These are phyloP conservation scores for Boloria selene DNA, from an alignment of 2,888 invertebrate species.

Conservation along the genomic window DNA sequence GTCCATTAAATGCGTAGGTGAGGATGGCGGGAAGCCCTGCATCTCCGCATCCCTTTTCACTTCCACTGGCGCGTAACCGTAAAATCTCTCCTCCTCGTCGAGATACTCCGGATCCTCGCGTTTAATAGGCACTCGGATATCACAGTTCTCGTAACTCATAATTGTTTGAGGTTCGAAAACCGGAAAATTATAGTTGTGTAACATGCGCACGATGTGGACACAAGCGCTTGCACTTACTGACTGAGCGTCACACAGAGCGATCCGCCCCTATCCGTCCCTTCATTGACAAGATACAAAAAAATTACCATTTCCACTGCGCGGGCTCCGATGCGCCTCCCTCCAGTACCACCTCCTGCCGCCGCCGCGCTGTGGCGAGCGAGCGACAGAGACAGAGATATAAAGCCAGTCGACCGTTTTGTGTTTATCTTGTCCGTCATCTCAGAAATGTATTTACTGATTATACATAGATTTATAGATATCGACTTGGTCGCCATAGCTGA, in stretches of 20 bases:
- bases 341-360: conserved; percentile 60
- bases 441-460: conserved; percentile 61
- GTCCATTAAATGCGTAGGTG: conserved; percentile 74
- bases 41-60: conserved; percentile 60
- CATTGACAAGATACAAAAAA: conserved; percentile 80
- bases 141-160: conserved; percentile 73
- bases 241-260: conserved; percentile 59
- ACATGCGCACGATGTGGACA: conserved; percentile 58
- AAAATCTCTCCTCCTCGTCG: conserved; percentile 71
- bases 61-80: conserved; percentile 66
- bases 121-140: conserved; percentile 68
- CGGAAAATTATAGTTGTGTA: conserved; percentile 45
- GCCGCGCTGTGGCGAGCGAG: conserved; percentile 44
- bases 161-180: conserved; percentile 43
- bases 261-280: conserved; percentile 77
- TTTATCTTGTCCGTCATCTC: conserved; percentile 78
- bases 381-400: conserved; percentile 59
- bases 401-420: conserved; percentile 61
- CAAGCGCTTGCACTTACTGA: conserved; percentile 60
- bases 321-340: conserved; percentile 52
- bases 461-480: conserved; percentile 55
- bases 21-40: conserved; percentile 62
- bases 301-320: conserved; percentile 68
- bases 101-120: conserved; percentile 67
- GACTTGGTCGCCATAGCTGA: conserved; percentile 65